Evolutionary conservation across 2,113 vertebrate genomes (phyloP).

Genomic region (Pelodiscus sinensis): DNA sequence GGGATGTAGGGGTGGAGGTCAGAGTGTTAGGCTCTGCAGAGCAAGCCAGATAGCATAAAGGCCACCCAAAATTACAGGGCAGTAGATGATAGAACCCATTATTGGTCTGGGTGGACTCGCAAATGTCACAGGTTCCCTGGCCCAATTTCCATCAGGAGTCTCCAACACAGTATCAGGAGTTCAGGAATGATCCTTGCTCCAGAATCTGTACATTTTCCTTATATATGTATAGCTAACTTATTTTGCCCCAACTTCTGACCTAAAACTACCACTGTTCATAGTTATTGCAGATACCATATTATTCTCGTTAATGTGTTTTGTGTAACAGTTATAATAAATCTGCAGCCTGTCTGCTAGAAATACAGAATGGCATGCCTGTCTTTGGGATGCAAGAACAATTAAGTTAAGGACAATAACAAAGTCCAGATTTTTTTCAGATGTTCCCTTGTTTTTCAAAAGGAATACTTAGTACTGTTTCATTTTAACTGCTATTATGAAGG

Average conservation of each 20-base stretch:
- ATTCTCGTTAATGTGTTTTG: not conserved
- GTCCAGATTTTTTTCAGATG: not conserved
- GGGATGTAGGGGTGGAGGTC: too few relatives aligned
- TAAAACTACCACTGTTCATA: not conserved
- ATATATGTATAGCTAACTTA: not conserved
- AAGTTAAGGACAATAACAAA: constrained; percentile 16
- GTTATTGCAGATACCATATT: not conserved
- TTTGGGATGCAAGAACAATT: constrained; percentile 23
- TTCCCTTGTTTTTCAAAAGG: constrained; percentile 33
- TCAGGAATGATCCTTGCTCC: not conserved
- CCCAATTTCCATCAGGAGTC: not conserved
- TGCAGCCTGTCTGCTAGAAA: not conserved
- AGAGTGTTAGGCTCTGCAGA: too few relatives aligned
- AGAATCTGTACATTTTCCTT: not conserved
- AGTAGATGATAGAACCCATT: not conserved
- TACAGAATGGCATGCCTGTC: not conserved
- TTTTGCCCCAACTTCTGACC: not conserved
- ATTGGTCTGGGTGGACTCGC: not conserved
- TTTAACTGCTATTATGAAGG: constrained; percentile 14
- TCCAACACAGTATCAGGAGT: rapidly evolving
- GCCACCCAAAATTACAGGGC: not conserved
- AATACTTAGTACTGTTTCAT: constrained; percentile 20
- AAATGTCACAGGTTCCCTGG: not conserved
- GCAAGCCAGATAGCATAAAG: not conserved
- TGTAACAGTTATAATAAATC: not conserved